Conservation (phyloP, 2,797 vertebrate species). For the Sciaenops ocellatus region DNA sequence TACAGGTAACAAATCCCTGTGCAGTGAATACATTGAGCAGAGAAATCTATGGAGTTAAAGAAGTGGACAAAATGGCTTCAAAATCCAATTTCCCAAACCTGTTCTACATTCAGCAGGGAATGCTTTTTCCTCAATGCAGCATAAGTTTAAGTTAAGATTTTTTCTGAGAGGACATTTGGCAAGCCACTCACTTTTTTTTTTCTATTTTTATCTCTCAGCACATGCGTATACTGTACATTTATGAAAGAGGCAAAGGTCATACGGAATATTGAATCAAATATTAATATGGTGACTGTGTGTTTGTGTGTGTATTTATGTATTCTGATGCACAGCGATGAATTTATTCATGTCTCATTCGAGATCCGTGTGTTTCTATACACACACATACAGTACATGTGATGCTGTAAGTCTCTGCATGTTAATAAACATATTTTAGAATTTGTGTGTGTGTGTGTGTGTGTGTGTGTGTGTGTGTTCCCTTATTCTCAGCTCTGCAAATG, state of each 20-base stretch:
- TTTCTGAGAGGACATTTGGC: slow-evolving; percentile 9
- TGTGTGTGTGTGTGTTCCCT: slow-evolving; percentile 1
- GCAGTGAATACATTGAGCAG: slow-evolving; percentile 46
- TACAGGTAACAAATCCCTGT: slow-evolving; percentile 61
- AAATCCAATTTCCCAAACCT: slow-evolving; percentile 74
- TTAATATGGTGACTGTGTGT: slow-evolving; percentile 13
- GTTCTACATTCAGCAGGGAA: slow-evolving; percentile 62
- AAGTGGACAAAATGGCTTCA: slow-evolving; percentile 66
- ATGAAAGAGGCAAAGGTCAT: slow-evolving; percentile 33
- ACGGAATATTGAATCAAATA: slow-evolving; percentile 30
- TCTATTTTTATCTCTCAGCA: slow-evolving; percentile 7
- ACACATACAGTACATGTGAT: background rate
- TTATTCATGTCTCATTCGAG: slow-evolving; percentile 15
- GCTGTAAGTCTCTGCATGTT: slow-evolving; percentile 38
- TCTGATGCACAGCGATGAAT: slow-evolving; percentile 9
- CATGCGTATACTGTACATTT: slow-evolving; percentile 19
- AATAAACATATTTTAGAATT: slow-evolving; percentile 32
- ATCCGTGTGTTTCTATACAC: background rate
- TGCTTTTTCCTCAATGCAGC: slow-evolving; percentile 48
- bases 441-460: slow-evolving; percentile 7
- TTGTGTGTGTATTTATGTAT: slow-evolving; percentile 19
- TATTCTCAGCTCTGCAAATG: slow-evolving; percentile 56
- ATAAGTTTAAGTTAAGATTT: slow-evolving; percentile 12
- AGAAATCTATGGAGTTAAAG: slow-evolving; percentile 57
- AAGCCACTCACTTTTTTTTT: slow-evolving; percentile 27